Evolutionary conservation across 2,888 invertebrate genomes (phyloP).

Genomic region (Melanargia galathea): DNA sequence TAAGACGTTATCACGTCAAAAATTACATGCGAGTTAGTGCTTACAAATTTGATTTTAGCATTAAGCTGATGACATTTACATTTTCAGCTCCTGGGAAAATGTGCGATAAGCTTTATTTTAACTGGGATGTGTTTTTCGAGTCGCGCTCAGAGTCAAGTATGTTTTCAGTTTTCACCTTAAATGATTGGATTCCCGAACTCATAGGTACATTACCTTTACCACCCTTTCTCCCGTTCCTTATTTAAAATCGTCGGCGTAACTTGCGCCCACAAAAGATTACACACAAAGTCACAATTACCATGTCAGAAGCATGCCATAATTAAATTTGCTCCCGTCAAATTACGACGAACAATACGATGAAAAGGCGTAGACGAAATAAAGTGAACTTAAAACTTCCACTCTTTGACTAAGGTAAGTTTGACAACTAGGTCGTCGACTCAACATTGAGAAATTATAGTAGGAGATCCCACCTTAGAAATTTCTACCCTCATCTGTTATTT

Average conservation of each 20-base stretch:
- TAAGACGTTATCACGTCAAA: too few relatives aligned
- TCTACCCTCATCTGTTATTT: too few relatives aligned
- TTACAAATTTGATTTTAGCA: too few relatives aligned
- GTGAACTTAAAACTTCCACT: constrained; percentile 47
- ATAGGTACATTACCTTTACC: too few relatives aligned
- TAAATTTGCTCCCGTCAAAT: constrained; percentile 56
- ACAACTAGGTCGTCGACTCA: background rate
- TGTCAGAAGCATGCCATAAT: constrained; percentile 58
- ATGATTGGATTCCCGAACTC: constrained; percentile 12
- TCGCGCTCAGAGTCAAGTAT: background rate
- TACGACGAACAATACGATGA: constrained; percentile 50
- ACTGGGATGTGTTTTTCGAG: background rate
- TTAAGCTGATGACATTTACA: too few relatives aligned
- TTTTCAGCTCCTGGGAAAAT: background rate
- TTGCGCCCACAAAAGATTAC: constrained; percentile 35
- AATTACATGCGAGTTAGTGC: too few relatives aligned
- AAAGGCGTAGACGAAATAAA: constrained; percentile 46
- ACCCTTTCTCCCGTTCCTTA: background rate
- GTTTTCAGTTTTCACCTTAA: background rate
- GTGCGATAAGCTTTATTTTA: background rate
- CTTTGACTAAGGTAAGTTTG: constrained; percentile 36
- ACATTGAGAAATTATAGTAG: too few relatives aligned
- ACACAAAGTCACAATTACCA: constrained; percentile 41
- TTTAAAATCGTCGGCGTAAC: constrained; percentile 4
- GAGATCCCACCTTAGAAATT: too few relatives aligned